phyloP scores from a whole-genome alignment of 2,888 invertebrate genomes.

The Sinotaia quadrata region DNA sequence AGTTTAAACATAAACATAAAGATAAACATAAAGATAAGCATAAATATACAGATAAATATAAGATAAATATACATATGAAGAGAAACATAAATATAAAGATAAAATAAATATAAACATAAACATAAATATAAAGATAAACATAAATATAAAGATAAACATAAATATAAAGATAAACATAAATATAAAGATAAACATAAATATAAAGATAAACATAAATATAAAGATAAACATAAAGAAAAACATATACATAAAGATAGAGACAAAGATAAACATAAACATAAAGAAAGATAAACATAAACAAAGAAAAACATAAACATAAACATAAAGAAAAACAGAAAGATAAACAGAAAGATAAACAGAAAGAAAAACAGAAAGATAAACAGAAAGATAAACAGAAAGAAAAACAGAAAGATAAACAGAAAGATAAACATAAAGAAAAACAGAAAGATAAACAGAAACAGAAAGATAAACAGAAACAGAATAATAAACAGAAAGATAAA shows the following conservation, averaged over 20 bases:
- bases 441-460: too few species aligned
- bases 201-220: constrained; percentile 3
- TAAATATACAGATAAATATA: neutral
- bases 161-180: constrained; percentile 5
- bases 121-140: neutral
- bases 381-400: neutral
- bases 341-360: neutral
- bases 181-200: constrained; percentile 6
- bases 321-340: constrained; percentile 6
- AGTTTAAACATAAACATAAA: neutral
- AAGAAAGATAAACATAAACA: neutral
- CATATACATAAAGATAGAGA: neutral
- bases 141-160: neutral
- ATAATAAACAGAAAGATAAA: too few species aligned
- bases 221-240: neutral
- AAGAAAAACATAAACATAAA: neutral
- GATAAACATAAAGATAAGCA: neutral
- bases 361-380: neutral
- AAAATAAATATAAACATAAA: neutral
- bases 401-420: too few species aligned
- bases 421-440: too few species aligned
- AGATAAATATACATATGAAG: neutral
- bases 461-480: too few species aligned
- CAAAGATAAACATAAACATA: neutral
- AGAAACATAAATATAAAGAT: neutral